Evolutionary conservation across 2,888 invertebrate species (phyloP).

Genomic region (Desoria tigrina): DNA sequence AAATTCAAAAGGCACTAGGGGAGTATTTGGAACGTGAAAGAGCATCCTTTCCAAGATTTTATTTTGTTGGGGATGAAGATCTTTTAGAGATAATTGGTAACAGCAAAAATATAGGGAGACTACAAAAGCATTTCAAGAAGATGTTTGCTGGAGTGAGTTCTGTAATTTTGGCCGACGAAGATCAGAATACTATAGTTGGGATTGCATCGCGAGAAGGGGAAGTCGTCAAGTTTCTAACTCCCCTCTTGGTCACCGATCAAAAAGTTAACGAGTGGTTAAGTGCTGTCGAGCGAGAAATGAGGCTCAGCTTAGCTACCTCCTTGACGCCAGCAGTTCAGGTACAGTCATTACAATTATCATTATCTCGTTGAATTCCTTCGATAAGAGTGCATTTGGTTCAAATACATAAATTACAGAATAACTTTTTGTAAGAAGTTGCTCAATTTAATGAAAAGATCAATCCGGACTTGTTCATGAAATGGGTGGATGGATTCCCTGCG

Average conservation of each 20-base stretch:
- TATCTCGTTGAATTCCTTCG: too few relatives aligned
- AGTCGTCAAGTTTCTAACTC: slow-evolving; percentile 65
- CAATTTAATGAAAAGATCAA: slow-evolving; percentile 87
- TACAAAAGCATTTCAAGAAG: slow-evolving; percentile 99
- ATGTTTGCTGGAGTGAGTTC: slow-evolving; percentile 99
- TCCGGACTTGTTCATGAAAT: slow-evolving; percentile 82
- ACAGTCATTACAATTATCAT: too few relatives aligned
- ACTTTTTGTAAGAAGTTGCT: slow-evolving; percentile 85
- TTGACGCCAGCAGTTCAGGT: slow-evolving; percentile 89
- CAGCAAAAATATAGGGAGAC: slow-evolving; percentile 93
- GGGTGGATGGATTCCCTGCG: slow-evolving; percentile 69
- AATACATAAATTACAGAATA: too few relatives aligned
- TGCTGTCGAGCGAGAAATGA: slow-evolving; percentile 95
- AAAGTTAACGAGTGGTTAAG: slow-evolving; percentile 99
- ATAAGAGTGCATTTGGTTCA: too few relatives aligned
- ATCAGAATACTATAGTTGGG: slow-evolving; percentile 86
- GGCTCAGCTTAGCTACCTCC: slow-evolving; percentile 88
- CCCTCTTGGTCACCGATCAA: slow-evolving; percentile 83
- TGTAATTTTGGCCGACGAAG: slow-evolving; percentile 83
- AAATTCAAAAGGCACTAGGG: slow-evolving; percentile 99
- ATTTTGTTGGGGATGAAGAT: slow-evolving; percentile 99
- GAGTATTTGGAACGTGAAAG: slow-evolving; percentile 95
- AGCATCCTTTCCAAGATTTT: slow-evolving; percentile 96
- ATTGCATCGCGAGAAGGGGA: slow-evolving; percentile 96
- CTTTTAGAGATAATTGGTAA: slow-evolving; percentile 98